Base-by-base conservation (phyloP, 2,797 vertebrate genomes). In the Microctenopoma steveboyesi region DNA sequence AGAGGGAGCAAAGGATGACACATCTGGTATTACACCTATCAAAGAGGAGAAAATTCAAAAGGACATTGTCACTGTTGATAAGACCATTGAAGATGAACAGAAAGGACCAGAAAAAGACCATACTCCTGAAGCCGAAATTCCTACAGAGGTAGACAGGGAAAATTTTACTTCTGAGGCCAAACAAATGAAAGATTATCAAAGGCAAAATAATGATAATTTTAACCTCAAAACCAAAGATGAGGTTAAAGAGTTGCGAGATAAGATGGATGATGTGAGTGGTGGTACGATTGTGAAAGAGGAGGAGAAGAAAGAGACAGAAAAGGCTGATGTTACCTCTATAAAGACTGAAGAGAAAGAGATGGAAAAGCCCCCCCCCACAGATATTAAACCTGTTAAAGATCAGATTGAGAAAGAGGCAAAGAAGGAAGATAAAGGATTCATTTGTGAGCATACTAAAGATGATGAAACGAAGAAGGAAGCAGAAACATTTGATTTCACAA, bases 171-270 rank as follows among this genome's bases (percentile, higher is more conserved):
- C 79, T 35, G 71, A 82, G 30, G 28, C 27, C 15, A 64, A 67
- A 65, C 43, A 58, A 64, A 50, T 74, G 22, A 70, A 66, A 79
- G 55, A 83, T 30, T 86, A 89, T 18, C 57, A 59, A 40, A 57
- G 51, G 27, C 67, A 47, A 40, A 74, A 65, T 66, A 74, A 73
- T n/a, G 35, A 86, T 12, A 88, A 88, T 10, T 82, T 72, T 69
- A 93, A 94, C 55, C 84, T 83, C 39, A 91, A 91, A 82, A 51
- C 71, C 18, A 75, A 72, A 68, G 60, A 16, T 62, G 78, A 84
- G 15, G 37, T 58, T 14, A 66, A 48, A 9, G 78, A 82, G 22
- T 73, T 37, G 8, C 69, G 74, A 10, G 35, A 56, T 56, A 48
- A 59, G 74, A 70, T 45, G 15, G 67, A 61, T 25, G 72, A 74